Base-by-base conservation (phyloP, 2,888 invertebrate species). In the Rhogogaster chlorosoma region DNA sequence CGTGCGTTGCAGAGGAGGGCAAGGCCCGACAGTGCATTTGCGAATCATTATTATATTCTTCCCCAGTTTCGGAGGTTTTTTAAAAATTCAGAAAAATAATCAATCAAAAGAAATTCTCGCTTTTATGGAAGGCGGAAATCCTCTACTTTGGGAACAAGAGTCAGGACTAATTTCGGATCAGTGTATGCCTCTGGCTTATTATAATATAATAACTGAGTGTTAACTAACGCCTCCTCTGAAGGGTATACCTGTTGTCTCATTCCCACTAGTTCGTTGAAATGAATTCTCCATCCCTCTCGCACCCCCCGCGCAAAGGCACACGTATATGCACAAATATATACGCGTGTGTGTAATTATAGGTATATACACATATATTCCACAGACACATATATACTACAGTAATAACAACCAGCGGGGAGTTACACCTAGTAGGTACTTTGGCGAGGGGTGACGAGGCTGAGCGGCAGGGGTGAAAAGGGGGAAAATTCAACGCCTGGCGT, bases 401-500 rank as follows among this genome's bases (percentile, higher is more conserved):
- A 88, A 89, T 89, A 90, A 90, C 90, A 89, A 90, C 88, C 87
- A 87, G 88, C 87, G 87, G 87, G 85, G 87, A 85, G 84, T 83
- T 83, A 83, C 83, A 83, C 83, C 83, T 84, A 88, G 87, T 87
- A 73, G 85, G 85, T 77, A 80, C 70, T 86, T 80, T 49, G 83
- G 87, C 85, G 84, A 78, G 84, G 88, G 87, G 88, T 86, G 87
- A 88, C 85, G 88, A 86, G 84, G 73, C 32, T 85, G 84, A 45
- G 85, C 85, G 84, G 84, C 85, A 73, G 84, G 84, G 73, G 67
- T 32, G 49, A 67, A 26, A 38, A 87, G 87, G 85, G 91, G 92
- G 92, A 92, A 91, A 91, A 91, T 91, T 92, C 91, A 90, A 91
- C 90, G 93, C 92, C 93, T 93, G 93, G 91, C 92, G 91, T 89